phyloP scores from a whole-genome alignment of 2,797 vertebrate species.

The Manis pentadactyla region DNA sequence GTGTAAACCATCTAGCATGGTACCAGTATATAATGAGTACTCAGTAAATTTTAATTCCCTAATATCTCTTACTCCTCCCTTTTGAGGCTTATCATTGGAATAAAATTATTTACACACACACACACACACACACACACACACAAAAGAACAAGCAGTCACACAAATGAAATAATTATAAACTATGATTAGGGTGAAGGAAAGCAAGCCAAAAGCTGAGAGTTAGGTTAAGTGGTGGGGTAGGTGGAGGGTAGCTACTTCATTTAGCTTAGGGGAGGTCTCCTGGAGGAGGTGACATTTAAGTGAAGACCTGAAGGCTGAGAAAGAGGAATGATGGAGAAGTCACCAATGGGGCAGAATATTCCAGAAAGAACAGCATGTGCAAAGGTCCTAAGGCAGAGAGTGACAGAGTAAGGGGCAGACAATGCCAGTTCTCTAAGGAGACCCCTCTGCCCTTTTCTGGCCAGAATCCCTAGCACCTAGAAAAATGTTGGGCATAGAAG shows the following conservation, averaged over 20 bases:
- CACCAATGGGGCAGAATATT: neutral
- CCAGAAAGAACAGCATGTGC: neutral
- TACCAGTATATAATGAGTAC: neutral
- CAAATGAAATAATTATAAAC: neutral
- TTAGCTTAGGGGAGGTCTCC: neutral
- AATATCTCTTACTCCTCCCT: neutral
- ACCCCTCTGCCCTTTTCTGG: neutral
- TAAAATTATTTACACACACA: conserved; percentile 51
- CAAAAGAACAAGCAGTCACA: neutral
- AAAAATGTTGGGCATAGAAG: neutral
- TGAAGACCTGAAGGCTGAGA: neutral
- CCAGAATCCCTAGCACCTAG: neutral
- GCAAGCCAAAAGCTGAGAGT: neutral
- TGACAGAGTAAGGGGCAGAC: neutral
- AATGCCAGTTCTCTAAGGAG: neutral
- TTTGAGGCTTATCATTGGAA: neutral
- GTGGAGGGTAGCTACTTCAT: neutral
- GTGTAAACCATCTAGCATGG: neutral
- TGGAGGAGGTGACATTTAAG: neutral
- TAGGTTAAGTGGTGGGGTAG: no score
- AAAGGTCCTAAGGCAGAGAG: neutral
- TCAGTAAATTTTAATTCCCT: conserved; percentile 1
- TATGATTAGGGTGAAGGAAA: neutral
- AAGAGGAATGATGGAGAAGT: neutral
- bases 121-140: no score